These are phyloP conservation scores for Digitonthophagus gazella DNA, from an alignment of 2,888 invertebrate genomes.

Conservation along the genomic window DNA sequence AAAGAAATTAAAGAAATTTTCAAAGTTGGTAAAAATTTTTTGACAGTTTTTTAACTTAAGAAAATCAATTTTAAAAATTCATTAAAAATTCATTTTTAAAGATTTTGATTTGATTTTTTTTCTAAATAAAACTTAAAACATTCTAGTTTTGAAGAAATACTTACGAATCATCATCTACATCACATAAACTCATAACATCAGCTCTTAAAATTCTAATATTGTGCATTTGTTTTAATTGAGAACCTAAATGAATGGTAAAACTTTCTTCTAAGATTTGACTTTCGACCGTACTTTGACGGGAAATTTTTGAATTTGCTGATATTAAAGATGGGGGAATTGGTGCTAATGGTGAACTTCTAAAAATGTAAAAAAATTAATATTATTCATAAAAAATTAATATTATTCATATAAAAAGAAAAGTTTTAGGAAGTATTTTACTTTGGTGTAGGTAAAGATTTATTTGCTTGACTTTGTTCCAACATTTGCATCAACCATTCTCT, in stretches of 20 bases:
- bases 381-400: constrained; percentile 32
- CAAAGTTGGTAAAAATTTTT: too few species aligned
- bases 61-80: too few species aligned
- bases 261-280: constrained; percentile 75
- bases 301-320: constrained; percentile 23
- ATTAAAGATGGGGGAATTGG: constrained; percentile 40
- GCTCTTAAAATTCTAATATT: constrained; percentile 90
- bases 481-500: constrained; percentile 86
- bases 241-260: constrained; percentile 96
- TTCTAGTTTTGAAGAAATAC: constrained; percentile 23
- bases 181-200: constrained; percentile 78
- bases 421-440: too few species aligned
- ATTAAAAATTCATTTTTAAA: too few species aligned
- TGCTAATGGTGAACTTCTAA: constrained; percentile 53
- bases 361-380: constrained; percentile 25
- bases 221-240: constrained; percentile 98
- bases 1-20: too few species aligned
- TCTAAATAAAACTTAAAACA: background rate
- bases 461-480: constrained; percentile 68
- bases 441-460: constrained; percentile 56
- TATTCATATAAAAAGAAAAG: too few species aligned
- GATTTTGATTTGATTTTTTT: constrained; percentile 13
- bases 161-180: constrained; percentile 48
- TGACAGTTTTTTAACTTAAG: too few species aligned
- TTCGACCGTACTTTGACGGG: constrained; percentile 28